Percentiles rank a stretch among this genome's conserved stretches.
Evolutionary conservation across 2,888 invertebrate genomes (phyloP).

Genomic region (Aproaerema taeniolella): DNA sequence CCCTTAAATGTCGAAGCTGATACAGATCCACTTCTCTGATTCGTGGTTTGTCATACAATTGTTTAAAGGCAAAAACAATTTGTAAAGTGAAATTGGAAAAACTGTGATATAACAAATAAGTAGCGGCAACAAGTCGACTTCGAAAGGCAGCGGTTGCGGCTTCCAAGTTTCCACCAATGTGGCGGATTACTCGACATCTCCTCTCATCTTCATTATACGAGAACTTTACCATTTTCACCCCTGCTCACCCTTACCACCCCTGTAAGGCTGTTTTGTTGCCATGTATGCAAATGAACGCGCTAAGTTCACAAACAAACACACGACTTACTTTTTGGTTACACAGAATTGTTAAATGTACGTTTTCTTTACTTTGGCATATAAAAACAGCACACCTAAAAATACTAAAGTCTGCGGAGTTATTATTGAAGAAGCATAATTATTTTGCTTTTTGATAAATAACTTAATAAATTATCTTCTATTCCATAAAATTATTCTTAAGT

Average conservation of each 20-base stretch:
- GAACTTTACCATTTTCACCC: conserved; percentile 62
- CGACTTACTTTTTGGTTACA: conserved; percentile 48
- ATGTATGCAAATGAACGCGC: conserved; percentile 64
- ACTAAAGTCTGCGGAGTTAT: too few relatives aligned
- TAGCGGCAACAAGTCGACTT: conserved; percentile 32
- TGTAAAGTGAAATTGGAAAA: neutral
- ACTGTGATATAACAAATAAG: conserved; percentile 20
- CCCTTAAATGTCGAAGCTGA: too few relatives aligned
- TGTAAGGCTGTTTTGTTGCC: conserved; percentile 50
- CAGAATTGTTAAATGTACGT: conserved; percentile 8
- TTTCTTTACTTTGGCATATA: neutral
- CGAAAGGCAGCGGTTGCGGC: conserved; percentile 36
- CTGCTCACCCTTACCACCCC: conserved; percentile 40
- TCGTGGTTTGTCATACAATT: too few relatives aligned
- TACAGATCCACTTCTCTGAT: too few relatives aligned
- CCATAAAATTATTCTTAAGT: too few relatives aligned
- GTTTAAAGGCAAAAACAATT: too few relatives aligned
- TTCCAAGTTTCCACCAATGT: conserved; percentile 52
- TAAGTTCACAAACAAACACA: conserved; percentile 61
- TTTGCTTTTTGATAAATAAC: too few relatives aligned
- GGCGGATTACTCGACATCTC: conserved; percentile 58
- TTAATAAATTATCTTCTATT: too few relatives aligned
- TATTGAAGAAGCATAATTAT: too few relatives aligned
- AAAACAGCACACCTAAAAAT: too few relatives aligned
- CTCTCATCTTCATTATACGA: conserved; percentile 69